Evolutionary conservation across 2,113 vertebrate species (phyloP), one percentile per base, ranked within the genome.

Genomic region (Eulemur macaco): DNA sequence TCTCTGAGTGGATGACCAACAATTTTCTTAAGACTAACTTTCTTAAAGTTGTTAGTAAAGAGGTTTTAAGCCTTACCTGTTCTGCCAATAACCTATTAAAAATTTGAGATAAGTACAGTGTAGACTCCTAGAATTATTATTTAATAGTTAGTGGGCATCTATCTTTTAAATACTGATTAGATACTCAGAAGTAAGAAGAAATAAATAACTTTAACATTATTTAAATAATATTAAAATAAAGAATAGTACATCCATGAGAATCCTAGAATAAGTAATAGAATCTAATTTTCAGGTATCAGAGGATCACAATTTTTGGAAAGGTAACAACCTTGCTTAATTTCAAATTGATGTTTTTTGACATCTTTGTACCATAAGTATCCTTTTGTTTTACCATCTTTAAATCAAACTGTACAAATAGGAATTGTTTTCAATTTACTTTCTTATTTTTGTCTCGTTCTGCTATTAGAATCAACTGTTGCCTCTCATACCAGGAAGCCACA

Each of bases 401-500:
- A 52, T 71, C 66, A 69, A 85, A 78, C 11, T 73, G 47, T 77
- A 74, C 86, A 86, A 76, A 11, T 80, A 83, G 58, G 42, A 86
- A 89, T 94, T 95, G 56, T 96, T 94, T 97, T 94, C 94, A 80
- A 86, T 93, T 90, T 96, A 58, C 78, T 81, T 80, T 94, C 84
- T 96, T 78, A 91, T 96, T 95, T 97, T 96, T 97, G 94, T 98
- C 94, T 97, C 74, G 23, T 98, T 97, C 93, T 94, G 71, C 97
- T 95, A 58, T 96, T 96, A 98, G 97, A 97, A 95, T 93, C 98
- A 98, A 63, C 97, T 98, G 91, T 96, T 98, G 96, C 98, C 98
- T 86, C 97, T 98, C 91, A 96, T 98, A 94, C 97, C 98, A 64
- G 98, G 98, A 90, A 98, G 97, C 86, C 89, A 97, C 89, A 95